Evolutionary conservation across 53 echinoderm and acorn worm genomes (phyloP).

Genomic region (Henricia sp.): DNA sequence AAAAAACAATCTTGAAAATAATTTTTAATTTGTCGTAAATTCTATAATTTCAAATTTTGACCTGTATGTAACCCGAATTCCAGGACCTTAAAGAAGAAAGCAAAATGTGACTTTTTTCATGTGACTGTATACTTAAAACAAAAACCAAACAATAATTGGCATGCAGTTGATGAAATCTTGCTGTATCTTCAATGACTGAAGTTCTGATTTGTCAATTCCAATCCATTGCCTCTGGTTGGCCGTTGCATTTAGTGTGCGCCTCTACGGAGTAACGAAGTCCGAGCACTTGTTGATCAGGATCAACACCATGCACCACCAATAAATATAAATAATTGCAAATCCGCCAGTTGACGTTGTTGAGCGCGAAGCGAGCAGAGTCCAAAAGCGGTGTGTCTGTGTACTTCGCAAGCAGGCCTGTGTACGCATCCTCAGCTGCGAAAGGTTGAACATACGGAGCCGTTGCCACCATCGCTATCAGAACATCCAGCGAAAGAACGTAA

Average conservation of each 20-base stretch:
- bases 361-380: slow-evolving; percentile 87
- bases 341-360: slow-evolving; percentile 88
- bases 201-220: slow-evolving; percentile 55
- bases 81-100: no score
- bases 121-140: no score
- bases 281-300: slow-evolving; percentile 83
- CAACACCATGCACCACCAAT: slow-evolving; percentile 81
- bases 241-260: slow-evolving; percentile 2
- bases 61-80: no score
- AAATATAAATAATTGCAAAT: slow-evolving; percentile 93
- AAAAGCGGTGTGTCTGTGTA: slow-evolving; percentile 54
- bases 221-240: slow-evolving; percentile 8
- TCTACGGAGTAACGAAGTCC: slow-evolving; percentile 83
- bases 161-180: no score
- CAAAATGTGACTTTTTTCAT: no score
- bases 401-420: slow-evolving; percentile 82
- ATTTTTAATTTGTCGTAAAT: no score
- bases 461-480: slow-evolving; percentile 69
- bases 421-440: slow-evolving; percentile 90
- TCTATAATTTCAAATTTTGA: no score
- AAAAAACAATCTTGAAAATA: no score
- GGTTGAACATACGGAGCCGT: slow-evolving; percentile 68
- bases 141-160: no score
- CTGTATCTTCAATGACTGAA: no score
- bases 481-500: slow-evolving; percentile 87